phyloP scores from a whole-genome alignment of 2,888 invertebrate species.

The Pollenia griseotomentosa region DNA sequence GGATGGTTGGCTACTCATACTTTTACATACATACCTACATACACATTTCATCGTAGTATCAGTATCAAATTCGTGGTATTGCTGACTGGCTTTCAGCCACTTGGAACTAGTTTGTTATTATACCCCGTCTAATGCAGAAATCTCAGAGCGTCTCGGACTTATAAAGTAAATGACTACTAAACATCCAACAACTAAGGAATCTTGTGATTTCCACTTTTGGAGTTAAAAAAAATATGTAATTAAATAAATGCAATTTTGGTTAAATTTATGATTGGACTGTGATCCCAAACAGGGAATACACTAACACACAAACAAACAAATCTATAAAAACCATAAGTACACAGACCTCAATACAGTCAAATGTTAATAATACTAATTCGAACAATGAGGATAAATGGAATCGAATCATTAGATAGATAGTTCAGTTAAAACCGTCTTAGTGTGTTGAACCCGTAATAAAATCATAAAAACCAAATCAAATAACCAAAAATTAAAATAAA shows the following conservation, averaged over 20 bases:
- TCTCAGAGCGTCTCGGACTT: slow-evolving; percentile 62
- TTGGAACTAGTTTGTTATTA: slow-evolving; percentile 75
- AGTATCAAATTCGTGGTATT: slow-evolving; percentile 74
- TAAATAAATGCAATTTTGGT: slow-evolving; percentile 33
- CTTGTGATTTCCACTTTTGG: slow-evolving; percentile 52
- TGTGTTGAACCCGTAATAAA: slow-evolving; percentile 22
- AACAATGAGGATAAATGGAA: slow-evolving; percentile 34
- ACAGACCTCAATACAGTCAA: neutral
- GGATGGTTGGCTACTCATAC: slow-evolving; percentile 35
- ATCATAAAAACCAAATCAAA: slow-evolving; percentile 18
- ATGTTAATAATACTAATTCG: slow-evolving; percentile 1
- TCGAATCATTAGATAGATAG: slow-evolving; percentile 56
- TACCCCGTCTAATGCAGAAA: slow-evolving; percentile 70
- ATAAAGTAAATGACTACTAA: slow-evolving; percentile 41
- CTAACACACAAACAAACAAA: neutral
- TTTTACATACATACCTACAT: neutral
- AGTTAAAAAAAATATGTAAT: slow-evolving; percentile 9
- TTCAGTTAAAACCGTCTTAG: slow-evolving; percentile 47
- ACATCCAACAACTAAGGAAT: slow-evolving; percentile 52
- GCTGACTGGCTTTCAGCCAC: slow-evolving; percentile 79
- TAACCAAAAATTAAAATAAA: neutral
- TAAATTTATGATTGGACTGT: slow-evolving; percentile 38
- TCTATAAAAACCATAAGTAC: neutral
- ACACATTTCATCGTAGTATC: slow-evolving; percentile 49
- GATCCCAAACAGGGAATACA: slow-evolving; percentile 16